Evolutionary conservation across 2,888 invertebrate species (phyloP), one percentile per base, ranked within the genome.

Genomic region (Ernsta delagoae): DNA sequence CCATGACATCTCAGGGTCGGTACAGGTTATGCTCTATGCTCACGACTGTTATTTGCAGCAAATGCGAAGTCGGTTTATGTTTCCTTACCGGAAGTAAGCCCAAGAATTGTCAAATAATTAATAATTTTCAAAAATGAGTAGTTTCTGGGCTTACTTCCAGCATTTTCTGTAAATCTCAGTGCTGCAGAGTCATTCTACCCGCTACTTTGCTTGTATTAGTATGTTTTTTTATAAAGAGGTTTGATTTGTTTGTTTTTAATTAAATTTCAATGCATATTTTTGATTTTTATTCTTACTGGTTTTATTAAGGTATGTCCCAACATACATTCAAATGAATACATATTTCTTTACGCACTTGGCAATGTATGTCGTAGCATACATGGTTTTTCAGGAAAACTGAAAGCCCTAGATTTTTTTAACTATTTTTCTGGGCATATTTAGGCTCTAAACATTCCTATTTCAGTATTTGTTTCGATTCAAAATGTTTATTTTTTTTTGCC

Each of bases 341-440:
- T 67, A 63, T 67, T 56, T 57, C 59, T 57, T 70, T 70, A 70
- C 59, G 43, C 34, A 64, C 56, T 71, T 61, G 70, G 62, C 68
- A 66, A 71, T 54, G 71, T 71, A 65, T 70, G 69, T 63, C 48
- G 69, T 69, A 59, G 59, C 63, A 48, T 48, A 70, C 71, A 70
- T 71, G 65, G 66, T 41, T 68, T 68, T 70, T 70, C 67, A 67
- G 70, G 67, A 70, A 71, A 72, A 70, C 71, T 72, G 65, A 65
- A 65, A 64, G 62, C 65, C 65, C 61, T 59, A 68, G 65, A 72
- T 70, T 70, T 67, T 68, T 70, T 72, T 64, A 11, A 67, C 62
- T 68, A 70, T 71, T 59, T 62, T 70, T 59, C 48, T 56, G 56
- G 56, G 11, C 56, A 36, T 48, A 63, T 63, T 70, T 63, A 56